Evolutionary conservation across 2,113 vertebrate genomes (phyloP).

Genomic region (Noctilio leporinus): DNA sequence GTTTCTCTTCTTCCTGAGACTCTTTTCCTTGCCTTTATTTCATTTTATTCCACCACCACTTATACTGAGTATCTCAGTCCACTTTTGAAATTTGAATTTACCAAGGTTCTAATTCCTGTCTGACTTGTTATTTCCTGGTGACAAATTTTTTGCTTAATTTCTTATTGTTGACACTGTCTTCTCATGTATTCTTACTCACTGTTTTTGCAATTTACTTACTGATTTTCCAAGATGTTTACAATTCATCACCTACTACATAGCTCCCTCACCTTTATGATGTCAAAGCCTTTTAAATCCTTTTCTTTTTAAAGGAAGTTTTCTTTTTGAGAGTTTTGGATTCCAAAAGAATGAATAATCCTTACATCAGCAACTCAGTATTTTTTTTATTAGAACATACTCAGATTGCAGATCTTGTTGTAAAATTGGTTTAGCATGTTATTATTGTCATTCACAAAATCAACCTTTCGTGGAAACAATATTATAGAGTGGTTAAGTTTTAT

Average conservation of each 20-base stretch:
- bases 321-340: background rate
- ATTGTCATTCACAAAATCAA: background rate
- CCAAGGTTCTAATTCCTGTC: background rate
- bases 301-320: background rate
- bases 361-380: background rate
- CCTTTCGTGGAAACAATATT: background rate
- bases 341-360: background rate
- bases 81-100: background rate
- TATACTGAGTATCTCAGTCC: background rate
- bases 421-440: background rate
- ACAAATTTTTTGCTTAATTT: background rate
- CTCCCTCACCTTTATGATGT: background rate
- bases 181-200: background rate
- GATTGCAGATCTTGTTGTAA: background rate
- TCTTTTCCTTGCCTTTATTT: background rate
- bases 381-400: background rate
- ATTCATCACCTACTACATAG: background rate
- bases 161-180: background rate
- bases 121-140: background rate
- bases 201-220: background rate
- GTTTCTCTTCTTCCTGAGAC: background rate
- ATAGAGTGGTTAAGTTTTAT: background rate
- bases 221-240: background rate
- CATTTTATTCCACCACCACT: background rate
- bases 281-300: background rate